Evolutionary conservation across 2,113 vertebrate species (phyloP).

Genomic region (Nipponia nippon): DNA sequence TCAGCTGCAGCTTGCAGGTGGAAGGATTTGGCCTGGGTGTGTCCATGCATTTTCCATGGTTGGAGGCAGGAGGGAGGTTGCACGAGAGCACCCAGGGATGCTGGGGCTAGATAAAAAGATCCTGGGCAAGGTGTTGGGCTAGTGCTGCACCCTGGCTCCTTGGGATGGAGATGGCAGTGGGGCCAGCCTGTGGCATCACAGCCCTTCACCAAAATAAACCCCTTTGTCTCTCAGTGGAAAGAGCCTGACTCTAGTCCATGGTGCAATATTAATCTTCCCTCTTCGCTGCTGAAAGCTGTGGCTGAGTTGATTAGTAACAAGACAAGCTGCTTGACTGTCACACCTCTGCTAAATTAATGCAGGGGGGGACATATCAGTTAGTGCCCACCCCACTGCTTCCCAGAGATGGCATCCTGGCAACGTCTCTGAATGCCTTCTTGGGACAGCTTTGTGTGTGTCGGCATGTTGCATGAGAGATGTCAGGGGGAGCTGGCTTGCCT

Average conservation of each 20-base stretch:
- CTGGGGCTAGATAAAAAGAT: not conserved
- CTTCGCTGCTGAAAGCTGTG: not conserved
- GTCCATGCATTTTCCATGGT: not conserved
- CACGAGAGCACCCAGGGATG: no score
- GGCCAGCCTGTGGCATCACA: not conserved
- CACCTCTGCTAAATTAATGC: not conserved
- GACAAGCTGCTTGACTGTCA: not conserved
- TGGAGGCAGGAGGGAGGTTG: not conserved
- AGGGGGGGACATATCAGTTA: not conserved
- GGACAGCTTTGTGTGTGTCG: not conserved
- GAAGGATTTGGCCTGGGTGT: not conserved
- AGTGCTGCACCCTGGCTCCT: not conserved
- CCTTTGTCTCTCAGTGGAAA: not conserved
- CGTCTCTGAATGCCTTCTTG: not conserved
- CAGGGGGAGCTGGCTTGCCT: not conserved
- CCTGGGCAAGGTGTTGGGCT: not conserved
- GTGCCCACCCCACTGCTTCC: not conserved
- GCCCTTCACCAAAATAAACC: not conserved
- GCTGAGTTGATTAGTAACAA: not conserved
- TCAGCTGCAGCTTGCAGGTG: not conserved
- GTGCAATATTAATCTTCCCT: not conserved
- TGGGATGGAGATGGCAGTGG: not conserved
- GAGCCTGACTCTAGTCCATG: not conserved
- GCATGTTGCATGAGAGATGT: not conserved
- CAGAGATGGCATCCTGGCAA: not conserved